These are phyloP conservation scores for Plestiodon gilberti DNA, from an alignment of 2,113 vertebrate species.

Conservation along the genomic window DNA sequence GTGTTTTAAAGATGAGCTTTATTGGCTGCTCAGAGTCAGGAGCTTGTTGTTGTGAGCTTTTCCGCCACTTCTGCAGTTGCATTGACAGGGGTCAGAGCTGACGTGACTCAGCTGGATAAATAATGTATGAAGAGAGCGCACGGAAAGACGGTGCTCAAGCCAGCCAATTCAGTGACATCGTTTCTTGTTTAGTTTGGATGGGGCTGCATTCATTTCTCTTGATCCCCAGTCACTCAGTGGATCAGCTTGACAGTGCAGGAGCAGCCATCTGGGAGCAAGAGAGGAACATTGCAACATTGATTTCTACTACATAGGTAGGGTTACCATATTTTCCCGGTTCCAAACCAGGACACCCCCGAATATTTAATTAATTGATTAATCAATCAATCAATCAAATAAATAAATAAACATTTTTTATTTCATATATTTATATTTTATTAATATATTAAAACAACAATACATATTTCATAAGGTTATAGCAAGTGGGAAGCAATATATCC, in stretches of 20 bases:
- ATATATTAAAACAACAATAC: too few species aligned
- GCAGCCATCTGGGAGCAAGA: not conserved
- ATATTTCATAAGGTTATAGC: too few species aligned
- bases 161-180: not conserved
- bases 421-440: too few species aligned
- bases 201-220: not conserved
- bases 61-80: not conserved
- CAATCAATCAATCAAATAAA: too few species aligned
- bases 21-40: not conserved
- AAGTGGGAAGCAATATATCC: too few species aligned
- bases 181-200: conserved; percentile 11
- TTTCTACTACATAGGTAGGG: too few species aligned
- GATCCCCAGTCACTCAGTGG: not conserved
- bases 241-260: too few species aligned
- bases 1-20: conserved; percentile 15
- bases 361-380: too few species aligned
- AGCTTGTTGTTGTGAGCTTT: not conserved
- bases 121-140: rapidly evolving
- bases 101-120: conserved; percentile 29
- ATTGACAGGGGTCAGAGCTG: not conserved
- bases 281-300: not conserved
- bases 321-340: too few species aligned
- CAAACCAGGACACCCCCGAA: too few species aligned
- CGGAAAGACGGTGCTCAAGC: not conserved
- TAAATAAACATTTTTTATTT: too few species aligned